phyloP scores from a whole-genome alignment of 2,797 vertebrate species.

The Nothura maculosa region DNA sequence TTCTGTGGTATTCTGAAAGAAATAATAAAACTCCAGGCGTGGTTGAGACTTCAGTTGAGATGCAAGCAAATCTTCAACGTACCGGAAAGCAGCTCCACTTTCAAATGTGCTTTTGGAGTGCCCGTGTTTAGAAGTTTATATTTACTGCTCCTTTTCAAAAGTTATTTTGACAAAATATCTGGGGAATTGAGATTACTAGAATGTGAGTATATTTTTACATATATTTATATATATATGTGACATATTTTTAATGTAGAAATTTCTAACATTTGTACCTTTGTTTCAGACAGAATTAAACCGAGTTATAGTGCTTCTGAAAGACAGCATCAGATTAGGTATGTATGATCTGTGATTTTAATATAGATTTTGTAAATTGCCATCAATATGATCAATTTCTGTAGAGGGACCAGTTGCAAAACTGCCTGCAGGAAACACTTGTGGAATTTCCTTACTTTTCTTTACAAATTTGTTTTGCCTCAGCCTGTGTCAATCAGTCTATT shows the following conservation, averaged over 20 bases:
- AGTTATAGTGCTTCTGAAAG: conserved; percentile 78
- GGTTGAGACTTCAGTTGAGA: background rate
- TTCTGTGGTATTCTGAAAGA: background rate
- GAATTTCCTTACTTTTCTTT: background rate
- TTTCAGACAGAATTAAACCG: conserved; percentile 78
- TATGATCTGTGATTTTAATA: conserved; percentile 3
- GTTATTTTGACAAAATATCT: background rate
- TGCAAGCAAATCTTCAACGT: background rate
- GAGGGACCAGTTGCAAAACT: background rate
- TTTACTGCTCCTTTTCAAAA: background rate
- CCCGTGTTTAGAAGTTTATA: background rate
- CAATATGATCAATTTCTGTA: background rate
- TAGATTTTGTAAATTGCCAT: background rate
- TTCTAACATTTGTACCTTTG: conserved; percentile 4
- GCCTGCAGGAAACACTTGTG: background rate
- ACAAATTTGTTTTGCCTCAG: background rate
- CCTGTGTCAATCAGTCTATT: background rate
- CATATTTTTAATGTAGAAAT: background rate
- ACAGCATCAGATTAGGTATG: conserved; percentile 74
- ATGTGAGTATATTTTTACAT: background rate
- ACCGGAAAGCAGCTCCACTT: background rate
- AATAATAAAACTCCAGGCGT: background rate
- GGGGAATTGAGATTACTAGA: background rate
- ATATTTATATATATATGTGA: no score
- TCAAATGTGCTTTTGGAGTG: background rate